Conservation (phyloP, 2,888 invertebrate species). For the Andrena marginata region DNA sequence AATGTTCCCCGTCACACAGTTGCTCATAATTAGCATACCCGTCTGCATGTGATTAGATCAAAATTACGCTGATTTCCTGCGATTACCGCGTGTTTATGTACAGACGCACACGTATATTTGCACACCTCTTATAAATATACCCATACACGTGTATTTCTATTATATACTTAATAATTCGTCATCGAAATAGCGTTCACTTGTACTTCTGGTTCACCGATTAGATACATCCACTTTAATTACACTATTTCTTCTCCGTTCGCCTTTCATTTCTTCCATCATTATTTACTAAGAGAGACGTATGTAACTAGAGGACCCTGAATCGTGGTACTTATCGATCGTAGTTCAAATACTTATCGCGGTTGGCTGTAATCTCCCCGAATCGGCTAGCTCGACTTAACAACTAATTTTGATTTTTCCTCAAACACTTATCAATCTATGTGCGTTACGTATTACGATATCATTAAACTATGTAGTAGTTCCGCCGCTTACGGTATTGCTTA, state of each 20-base stretch:
- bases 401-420: slow-evolving; percentile 75
- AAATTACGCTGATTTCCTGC: slow-evolving; percentile 37
- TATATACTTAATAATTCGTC: slow-evolving; percentile 70
- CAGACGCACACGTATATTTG: slow-evolving; percentile 15
- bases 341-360: slow-evolving; percentile 62
- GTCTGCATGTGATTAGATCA: slow-evolving; percentile 37
- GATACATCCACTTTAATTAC: slow-evolving; percentile 65
- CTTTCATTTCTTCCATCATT: background rate
- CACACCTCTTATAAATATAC: slow-evolving; percentile 49
- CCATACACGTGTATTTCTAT: slow-evolving; percentile 38
- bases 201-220: slow-evolving; percentile 72
- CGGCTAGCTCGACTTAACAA: slow-evolving; percentile 45
- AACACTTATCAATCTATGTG: slow-evolving; percentile 54
- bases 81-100: slow-evolving; percentile 33
- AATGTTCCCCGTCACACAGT: slow-evolving; percentile 19
- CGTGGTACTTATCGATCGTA: slow-evolving; percentile 72
- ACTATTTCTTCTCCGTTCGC: slow-evolving; percentile 34
- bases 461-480: slow-evolving; percentile 36
- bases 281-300: slow-evolving; percentile 60
- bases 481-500: slow-evolving; percentile 58
- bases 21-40: slow-evolving; percentile 31
- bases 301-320: slow-evolving; percentile 77
- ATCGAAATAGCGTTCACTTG: slow-evolving; percentile 64
- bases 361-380: slow-evolving; percentile 29
- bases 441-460: slow-evolving; percentile 69